phyloP scores from a whole-genome alignment of 2,797 vertebrate species.

The Taenioides sp. region DNA sequence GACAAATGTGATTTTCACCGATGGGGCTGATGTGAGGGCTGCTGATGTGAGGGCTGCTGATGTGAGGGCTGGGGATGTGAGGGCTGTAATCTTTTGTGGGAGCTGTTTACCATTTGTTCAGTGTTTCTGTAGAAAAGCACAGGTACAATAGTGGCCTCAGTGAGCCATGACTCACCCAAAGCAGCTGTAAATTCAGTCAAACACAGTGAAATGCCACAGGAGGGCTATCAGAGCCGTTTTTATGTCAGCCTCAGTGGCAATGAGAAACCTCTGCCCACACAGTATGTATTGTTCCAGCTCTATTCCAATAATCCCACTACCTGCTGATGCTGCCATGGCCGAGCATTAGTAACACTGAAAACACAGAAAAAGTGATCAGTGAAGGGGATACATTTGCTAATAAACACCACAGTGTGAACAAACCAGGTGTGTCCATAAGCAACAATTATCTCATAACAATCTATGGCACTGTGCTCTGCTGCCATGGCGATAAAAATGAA shows the following conservation, averaged over 20 bases:
- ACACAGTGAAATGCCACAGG: slow-evolving; percentile 48
- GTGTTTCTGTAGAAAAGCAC: slow-evolving; percentile 48
- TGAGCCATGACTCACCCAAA: slow-evolving; percentile 62
- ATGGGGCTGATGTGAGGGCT: slow-evolving; percentile 5
- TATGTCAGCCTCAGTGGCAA: slow-evolving; percentile 23
- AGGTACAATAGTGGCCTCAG: slow-evolving; percentile 51
- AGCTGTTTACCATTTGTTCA: not conserved
- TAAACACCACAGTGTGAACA: not conserved
- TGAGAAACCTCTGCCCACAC: slow-evolving; percentile 32
- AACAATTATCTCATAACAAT: not conserved
- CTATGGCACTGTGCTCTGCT: slow-evolving; percentile 2
- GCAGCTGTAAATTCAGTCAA: slow-evolving; percentile 53
- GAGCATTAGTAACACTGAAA: not conserved
- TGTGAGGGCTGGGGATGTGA: slow-evolving; percentile 24
- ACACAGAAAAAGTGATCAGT: not conserved
- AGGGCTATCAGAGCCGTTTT: slow-evolving; percentile 38
- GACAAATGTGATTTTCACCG: slow-evolving; percentile 46
- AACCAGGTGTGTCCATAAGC: not conserved
- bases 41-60: slow-evolving; percentile 21
- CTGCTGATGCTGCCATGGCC: slow-evolving; percentile 16
- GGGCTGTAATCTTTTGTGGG: slow-evolving; percentile 36
- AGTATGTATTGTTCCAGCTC: slow-evolving; percentile 18
- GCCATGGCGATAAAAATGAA: slow-evolving; percentile 23
- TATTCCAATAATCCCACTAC: slow-evolving; percentile 17
- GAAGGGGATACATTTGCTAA: not conserved